phyloP scores from a whole-genome alignment of 2,888 invertebrate species.

The Hypolimnas misippus region DNA sequence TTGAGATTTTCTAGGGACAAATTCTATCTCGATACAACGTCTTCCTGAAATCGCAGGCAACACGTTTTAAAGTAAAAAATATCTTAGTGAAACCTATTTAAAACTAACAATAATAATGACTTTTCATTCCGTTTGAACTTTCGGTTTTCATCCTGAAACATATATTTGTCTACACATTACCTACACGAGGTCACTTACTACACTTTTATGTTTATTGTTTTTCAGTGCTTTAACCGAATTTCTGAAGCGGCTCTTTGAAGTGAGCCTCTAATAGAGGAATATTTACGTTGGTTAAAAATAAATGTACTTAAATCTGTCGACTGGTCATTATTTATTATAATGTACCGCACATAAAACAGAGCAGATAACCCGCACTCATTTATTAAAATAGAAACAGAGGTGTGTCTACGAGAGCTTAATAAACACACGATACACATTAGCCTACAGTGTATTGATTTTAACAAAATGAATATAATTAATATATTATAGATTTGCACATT shows the following conservation, averaged over 20 bases:
- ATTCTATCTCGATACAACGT: no score
- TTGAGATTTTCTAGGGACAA: no score
- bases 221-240: conserved; percentile 49
- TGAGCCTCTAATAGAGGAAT: conserved; percentile 49
- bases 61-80: neutral
- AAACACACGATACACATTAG: conserved; percentile 9
- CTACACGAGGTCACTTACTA: conserved; percentile 48
- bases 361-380: conserved; percentile 40
- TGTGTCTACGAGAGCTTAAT: conserved; percentile 27
- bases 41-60: no score
- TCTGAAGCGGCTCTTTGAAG: conserved; percentile 52
- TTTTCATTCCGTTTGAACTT: conserved; percentile 12
- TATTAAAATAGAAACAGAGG: conserved; percentile 38
- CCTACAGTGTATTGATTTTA: conserved; percentile 7
- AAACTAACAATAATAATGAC: neutral
- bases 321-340: conserved; percentile 51
- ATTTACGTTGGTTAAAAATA: conserved; percentile 53
- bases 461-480: conserved; percentile 10
- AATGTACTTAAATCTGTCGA: conserved; percentile 52
- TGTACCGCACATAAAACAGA: conserved; percentile 48
- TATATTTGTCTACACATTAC: conserved; percentile 32
- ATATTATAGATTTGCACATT: neutral
- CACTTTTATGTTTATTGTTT: conserved; percentile 50
- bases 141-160: conserved; percentile 17
- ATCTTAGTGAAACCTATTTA: neutral